phyloP scores from a whole-genome alignment of 2,797 vertebrate species.

The Mastacembelus armatus region DNA sequence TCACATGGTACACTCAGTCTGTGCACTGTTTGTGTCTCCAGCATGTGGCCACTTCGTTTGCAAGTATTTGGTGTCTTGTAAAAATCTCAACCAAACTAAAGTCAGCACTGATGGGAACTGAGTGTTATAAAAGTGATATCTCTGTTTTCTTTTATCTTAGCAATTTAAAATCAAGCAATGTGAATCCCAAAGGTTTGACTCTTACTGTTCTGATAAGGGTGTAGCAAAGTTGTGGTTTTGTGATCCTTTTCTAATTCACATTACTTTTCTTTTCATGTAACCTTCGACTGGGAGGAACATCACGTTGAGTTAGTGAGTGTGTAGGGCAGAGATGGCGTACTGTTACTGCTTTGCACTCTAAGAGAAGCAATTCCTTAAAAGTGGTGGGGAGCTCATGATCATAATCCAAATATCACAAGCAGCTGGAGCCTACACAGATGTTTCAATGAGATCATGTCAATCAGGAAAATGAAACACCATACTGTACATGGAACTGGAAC shows the following conservation, averaged over 20 bases:
- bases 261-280: conserved; percentile 15
- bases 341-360: background rate
- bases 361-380: conserved; percentile 10
- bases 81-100: background rate
- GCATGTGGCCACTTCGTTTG: background rate
- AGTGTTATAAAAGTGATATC: conserved; percentile 11
- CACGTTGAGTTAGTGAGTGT: background rate
- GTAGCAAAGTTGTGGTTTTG: background rate
- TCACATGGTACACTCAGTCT: background rate
- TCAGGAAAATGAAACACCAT: conserved; percentile 38
- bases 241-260: conserved; percentile 8
- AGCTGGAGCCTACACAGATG: conserved; percentile 13
- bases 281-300: background rate
- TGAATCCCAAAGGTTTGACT: conserved; percentile 9
- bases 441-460: conserved; percentile 39
- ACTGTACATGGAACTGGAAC: conserved; percentile 24
- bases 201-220: background rate
- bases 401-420: conserved; percentile 22
- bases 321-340: background rate
- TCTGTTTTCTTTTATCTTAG: background rate
- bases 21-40: background rate
- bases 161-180: conserved; percentile 15
- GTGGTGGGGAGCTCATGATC: conserved; percentile 8
- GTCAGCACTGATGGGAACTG: conserved; percentile 15
- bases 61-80: conserved; percentile 1